Base-by-base conservation (phyloP, 2,888 invertebrate genomes). In the Drepanosiphum platanoidis region DNA sequence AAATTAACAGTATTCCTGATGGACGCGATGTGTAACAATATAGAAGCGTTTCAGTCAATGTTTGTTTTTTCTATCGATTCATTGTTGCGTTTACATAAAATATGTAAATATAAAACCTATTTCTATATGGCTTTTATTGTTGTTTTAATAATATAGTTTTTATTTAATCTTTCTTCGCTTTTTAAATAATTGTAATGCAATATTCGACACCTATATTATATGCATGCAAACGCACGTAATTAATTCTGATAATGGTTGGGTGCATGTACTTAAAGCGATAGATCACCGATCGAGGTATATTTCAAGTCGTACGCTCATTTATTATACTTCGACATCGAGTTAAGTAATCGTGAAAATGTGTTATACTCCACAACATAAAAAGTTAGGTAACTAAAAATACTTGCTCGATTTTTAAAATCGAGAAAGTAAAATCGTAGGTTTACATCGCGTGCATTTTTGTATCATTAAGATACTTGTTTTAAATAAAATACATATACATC, bases 391-490 rank as follows among this genome's bases (percentile, higher is more conserved):
- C 27, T 66, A n/a, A 42, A 70, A 70, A 71, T 58, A 81, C n/a
- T 70, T 18, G 34, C 36, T 52, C 22, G 70, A 70, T 81, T 81
- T 70, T 58, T 58, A 79, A 66, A 42, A 70, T 27, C 70, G 52
- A 80, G 80, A 70, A 70, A 81, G 80, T 81, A 81, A 81, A 81
- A 70, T 27, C 34, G 46, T 42, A 18, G 34, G 68, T 71, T 80
- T 58, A 81, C 22, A 71, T 81, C 58, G 70, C 80, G 70, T 70
- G 80, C 70, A 81, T 70, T 80, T 68, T 70, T 34, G 32, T 68
- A 34, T 66, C 79, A 79, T 71, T 71, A 81, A 30, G 58, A 81
- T 70, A 70, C 80, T 81, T 18, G 80, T 81, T 80, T 68, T 52
- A 30, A 81, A 81, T 81, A 81, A 81, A 66, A 78, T 70, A 66